Base-by-base conservation (phyloP, 2,888 invertebrate species). In the Lapara coniferarum region DNA sequence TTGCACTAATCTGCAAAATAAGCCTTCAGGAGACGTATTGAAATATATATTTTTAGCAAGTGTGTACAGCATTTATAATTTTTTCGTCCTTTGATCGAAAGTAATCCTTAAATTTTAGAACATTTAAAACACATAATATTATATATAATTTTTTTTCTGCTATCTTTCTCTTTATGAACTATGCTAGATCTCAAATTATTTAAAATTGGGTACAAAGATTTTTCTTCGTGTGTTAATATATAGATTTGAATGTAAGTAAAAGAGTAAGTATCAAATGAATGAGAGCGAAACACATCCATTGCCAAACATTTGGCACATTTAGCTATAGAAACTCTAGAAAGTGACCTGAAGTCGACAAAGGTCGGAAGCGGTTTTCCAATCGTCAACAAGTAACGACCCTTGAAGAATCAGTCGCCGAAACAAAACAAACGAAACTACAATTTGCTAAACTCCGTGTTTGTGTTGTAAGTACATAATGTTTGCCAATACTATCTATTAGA, bases 361-460 rank as follows among this genome's bases (percentile, higher is more conserved):
- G 89, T 92, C 92, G 92, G 92, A 92, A 91, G 85, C 85, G 84
- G 49, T 88, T 90, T 86, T 87, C 88, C 86, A 86, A 82, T 80
- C 77, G 75, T 74, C 78, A 76, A 72, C 75, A 77, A 79, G 83
- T 87, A 91, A 89, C 89, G 89, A 89, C 82, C 91, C 91, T 87
- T 89, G 91, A 90, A 89, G 83, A 75, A 69, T 69, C 71, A 74
- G 74, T 71, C 74, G 76, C 75, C 79, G 79, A 82, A 80, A 81
- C 77, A 63, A 59, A 30, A 59, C 46, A 59, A 59, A 49, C 46
- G 10, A 63, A 16, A 63, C 19, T 6, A 25, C 46, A 10, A 19
- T 63, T 63, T 63, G n/a, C 63, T 13, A 63, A 63, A 63, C 49
- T 19, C 19, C 13, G 8, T 49, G 13, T 49, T 46, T 12, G 46